Conservation (phyloP, 30 jellyfish, hydroid and myxozoan genomes). For the Rhopilema esculentum region DNA sequence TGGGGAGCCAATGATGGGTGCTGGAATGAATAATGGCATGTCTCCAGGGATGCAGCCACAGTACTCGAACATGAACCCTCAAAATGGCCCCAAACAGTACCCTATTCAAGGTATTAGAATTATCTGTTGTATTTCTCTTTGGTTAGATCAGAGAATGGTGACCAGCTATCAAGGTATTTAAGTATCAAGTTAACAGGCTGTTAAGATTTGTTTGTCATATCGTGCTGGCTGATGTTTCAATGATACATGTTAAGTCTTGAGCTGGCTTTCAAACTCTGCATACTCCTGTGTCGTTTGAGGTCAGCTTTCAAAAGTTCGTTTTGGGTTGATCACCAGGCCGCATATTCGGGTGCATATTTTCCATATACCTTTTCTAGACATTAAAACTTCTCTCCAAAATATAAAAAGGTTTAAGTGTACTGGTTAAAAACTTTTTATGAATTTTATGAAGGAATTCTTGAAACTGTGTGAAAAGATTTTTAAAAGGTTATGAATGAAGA, state of each 20-base stretch:
- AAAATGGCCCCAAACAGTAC: constrained; percentile 56
- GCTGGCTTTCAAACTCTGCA: neutral
- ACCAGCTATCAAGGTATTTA: too few relatives aligned
- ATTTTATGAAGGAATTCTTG: too few relatives aligned
- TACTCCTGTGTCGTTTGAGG: neutral
- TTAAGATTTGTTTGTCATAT: too few relatives aligned
- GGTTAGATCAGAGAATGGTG: too few relatives aligned
- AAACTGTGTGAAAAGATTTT: too few relatives aligned
- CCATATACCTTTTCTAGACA: neutral
- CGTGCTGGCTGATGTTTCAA: too few relatives aligned
- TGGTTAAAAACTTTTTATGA: too few relatives aligned
- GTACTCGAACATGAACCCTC: constrained; percentile 52
- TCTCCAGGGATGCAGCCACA: constrained; percentile 57
- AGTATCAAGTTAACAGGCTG: too few relatives aligned
- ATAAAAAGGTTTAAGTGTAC: too few relatives aligned
- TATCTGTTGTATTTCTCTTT: too few relatives aligned
- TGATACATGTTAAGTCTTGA: neutral
- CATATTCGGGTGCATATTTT: neutral
- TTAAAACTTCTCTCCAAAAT: neutral
- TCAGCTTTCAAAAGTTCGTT: too few relatives aligned
- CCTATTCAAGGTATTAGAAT: constrained; percentile 62
- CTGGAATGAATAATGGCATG: constrained; percentile 53
- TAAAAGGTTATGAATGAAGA: too few relatives aligned
- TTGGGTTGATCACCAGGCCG: neutral
- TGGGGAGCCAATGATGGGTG: constrained; percentile 79